These are phyloP conservation scores for Sinosuthora webbiana DNA, from an alignment of 2,113 vertebrate genomes.

Conservation along the genomic window DNA sequence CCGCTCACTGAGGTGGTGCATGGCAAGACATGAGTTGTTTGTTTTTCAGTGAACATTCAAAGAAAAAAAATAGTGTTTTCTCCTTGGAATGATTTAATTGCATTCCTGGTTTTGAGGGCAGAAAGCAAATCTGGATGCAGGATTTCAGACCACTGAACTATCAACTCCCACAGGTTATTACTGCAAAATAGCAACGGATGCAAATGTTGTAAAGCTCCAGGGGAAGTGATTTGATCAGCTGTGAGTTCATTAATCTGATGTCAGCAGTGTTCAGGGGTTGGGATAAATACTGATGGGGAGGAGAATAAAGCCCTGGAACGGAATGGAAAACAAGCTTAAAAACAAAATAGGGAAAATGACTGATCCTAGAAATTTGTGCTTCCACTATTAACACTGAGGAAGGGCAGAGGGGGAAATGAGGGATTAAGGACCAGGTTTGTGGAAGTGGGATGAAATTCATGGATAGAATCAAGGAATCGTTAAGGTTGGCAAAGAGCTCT, in stretches of 20 bases:
- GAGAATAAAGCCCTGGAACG: background rate
- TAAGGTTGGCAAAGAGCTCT: background rate
- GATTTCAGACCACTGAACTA: background rate
- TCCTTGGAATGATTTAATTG: background rate
- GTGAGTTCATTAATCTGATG: background rate
- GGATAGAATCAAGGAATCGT: background rate
- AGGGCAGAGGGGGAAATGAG: background rate
- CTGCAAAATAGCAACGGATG: background rate
- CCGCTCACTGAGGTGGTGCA: rapidly evolving
- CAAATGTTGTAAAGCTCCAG: background rate
- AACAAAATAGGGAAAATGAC: background rate
- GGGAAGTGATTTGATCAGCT: background rate
- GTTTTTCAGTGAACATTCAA: background rate
- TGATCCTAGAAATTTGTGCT: background rate
- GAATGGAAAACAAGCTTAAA: background rate
- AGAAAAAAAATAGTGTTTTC: background rate
- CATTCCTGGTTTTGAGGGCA: background rate
- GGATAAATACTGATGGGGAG: background rate
- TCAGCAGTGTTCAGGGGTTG: background rate
- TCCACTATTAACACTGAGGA: background rate
- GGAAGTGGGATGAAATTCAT: background rate
- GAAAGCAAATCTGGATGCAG: background rate
- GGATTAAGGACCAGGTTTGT: background rate
- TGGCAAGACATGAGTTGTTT: background rate
- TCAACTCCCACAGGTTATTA: background rate